These are phyloP conservation scores for Geopemphigus sp. DNA, from an alignment of 1,140 invertebrate species.

Conservation along the genomic window DNA sequence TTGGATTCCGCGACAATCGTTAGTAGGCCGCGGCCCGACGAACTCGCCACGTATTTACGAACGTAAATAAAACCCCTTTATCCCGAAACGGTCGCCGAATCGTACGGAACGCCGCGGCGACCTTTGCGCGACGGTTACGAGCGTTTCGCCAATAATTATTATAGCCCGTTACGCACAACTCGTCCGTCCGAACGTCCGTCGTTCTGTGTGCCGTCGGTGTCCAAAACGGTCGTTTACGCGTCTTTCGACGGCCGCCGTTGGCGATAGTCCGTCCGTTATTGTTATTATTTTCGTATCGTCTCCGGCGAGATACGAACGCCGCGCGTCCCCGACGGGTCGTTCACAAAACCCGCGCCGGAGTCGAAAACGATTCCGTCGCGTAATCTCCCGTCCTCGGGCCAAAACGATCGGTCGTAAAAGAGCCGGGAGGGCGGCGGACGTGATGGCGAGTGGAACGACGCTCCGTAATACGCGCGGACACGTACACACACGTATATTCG, in stretches of 20 bases:
- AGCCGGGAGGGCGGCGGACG: background rate
- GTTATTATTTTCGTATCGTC: background rate
- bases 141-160: background rate
- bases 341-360: background rate
- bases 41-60: too few relatives aligned
- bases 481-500: too few relatives aligned
- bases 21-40: too few relatives aligned
- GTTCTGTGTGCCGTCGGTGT: background rate
- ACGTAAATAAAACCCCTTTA: too few relatives aligned
- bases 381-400: background rate
- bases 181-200: background rate
- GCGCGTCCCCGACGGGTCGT: background rate
- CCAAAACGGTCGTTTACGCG: background rate
- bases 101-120: too few relatives aligned
- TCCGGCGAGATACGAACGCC: background rate
- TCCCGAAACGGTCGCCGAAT: too few relatives aligned
- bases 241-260: background rate
- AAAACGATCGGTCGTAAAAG: constrained; percentile 31
- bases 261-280: background rate
- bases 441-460: too few relatives aligned
- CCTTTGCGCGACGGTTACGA: too few relatives aligned
- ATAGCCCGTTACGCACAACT: too few relatives aligned
- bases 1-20: too few relatives aligned
- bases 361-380: too few relatives aligned
- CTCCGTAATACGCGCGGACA: background rate